Conservation (phyloP, 1,140 invertebrate genomes). For the Drosophila tropicalis region DNA sequence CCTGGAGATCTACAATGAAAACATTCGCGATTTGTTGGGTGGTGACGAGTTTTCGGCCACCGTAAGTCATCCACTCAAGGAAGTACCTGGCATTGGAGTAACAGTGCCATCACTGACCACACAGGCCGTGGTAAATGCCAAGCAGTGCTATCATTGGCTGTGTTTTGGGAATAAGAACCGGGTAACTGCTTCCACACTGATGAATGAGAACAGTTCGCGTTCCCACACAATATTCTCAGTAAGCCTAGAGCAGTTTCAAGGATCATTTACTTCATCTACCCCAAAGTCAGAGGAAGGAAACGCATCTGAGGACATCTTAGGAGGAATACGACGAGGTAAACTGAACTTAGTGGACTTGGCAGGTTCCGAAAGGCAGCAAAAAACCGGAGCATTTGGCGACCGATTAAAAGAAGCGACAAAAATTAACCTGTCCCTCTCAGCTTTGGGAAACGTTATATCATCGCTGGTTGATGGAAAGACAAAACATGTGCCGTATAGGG, state of each 20-base stretch:
- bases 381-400: constrained; percentile 94
- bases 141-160: constrained; percentile 91
- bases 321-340: constrained; percentile 89
- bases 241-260: constrained; percentile 90
- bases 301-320: constrained; percentile 16
- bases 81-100: constrained; percentile 91
- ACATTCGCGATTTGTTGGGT: constrained; percentile 89
- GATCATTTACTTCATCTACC: constrained; percentile 48
- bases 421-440: constrained; percentile 97
- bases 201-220: constrained; percentile 95
- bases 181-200: constrained; percentile 93
- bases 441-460: constrained; percentile 97
- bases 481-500: constrained; percentile 96
- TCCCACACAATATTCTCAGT: constrained; percentile 97
- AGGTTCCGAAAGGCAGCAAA: constrained; percentile 94
- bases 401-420: constrained; percentile 96
- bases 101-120: constrained; percentile 87
- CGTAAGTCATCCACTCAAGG: constrained; percentile 87
- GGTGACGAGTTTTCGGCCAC: constrained; percentile 30
- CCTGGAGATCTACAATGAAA: constrained; percentile 97
- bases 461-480: constrained; percentile 95
- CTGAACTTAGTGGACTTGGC: constrained; percentile 93
- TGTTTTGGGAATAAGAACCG: constrained; percentile 90
- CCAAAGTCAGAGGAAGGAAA: not conserved
- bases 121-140: constrained; percentile 84